Evolutionary conservation across 2,797 vertebrate species (phyloP), one percentile per base, ranked within the genome.

Genomic region (Danio albolineatus): DNA sequence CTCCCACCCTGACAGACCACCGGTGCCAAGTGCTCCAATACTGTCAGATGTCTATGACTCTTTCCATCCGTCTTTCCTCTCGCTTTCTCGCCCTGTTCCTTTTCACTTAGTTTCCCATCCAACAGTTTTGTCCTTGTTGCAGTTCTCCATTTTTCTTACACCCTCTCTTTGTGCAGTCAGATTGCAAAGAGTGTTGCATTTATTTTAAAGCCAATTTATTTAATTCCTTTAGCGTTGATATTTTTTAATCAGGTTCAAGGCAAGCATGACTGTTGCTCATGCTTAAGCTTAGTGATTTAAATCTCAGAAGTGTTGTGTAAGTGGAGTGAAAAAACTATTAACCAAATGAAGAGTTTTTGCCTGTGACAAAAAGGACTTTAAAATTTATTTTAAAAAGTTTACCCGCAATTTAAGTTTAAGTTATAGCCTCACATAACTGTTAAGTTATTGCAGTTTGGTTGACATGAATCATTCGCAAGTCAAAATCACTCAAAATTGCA

Each of bases 31-130:
- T 83, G 73, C 36, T 85, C 84, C 79, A 57, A 21, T 54, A 38
- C 49, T 57, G 78, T 61, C 67, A 44, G 77, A 78, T 51, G 41
- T 84, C 80, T 79, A 49, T 54, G 4, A 83, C 13, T 59, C n/a
- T 16, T 53, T 48, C 6, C 41, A 44, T 59, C 46, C 36, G 16
- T 54, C 76, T 65, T 83, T 86, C 73, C 86, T 39, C 78, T 88
- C 87, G 85, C 83, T 87, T 88, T 91, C 88, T 83, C 3, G 76
- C 54, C 79, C 85, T 86, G 81, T 89, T 89, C 87, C 86, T 83
- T 88, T 89, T 87, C 62, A 86, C 85, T 51, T 66, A 38, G 64
- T 48, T 81, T 57, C 85, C 86, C 74, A 43, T 81, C 84, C 86
- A 83, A 84, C 81, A 86, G 83, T 85, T 85, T 88, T 85, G 83